phyloP scores from a whole-genome alignment of 2,888 invertebrate species.

The Hyalella azteca region DNA sequence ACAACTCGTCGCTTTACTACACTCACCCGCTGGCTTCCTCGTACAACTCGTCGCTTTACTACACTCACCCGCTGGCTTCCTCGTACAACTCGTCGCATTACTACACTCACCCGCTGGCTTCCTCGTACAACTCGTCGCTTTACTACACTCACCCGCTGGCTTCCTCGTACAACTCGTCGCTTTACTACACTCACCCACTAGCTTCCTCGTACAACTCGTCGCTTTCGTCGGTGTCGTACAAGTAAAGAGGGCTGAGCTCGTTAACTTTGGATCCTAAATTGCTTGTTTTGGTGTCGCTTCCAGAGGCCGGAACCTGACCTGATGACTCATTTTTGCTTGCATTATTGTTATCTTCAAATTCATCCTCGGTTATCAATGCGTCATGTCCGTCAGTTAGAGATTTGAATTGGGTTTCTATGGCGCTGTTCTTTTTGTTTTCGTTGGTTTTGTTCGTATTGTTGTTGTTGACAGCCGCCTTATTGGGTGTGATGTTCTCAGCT shows the following conservation, averaged over 20 bases:
- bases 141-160: neutral
- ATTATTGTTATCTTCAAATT: neutral
- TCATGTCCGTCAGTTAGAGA: neutral
- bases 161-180: neutral
- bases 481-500: neutral
- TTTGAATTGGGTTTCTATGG: neutral
- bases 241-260: neutral
- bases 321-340: neutral
- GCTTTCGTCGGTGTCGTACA: conserved; percentile 3
- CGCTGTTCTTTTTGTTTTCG: neutral
- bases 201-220: neutral
- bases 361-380: neutral
- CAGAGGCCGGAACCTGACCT: neutral
- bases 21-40: no score
- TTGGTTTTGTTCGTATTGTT: neutral
- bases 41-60: no score
- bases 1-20: no score
- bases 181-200: neutral
- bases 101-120: no score
- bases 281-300: neutral
- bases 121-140: no score
- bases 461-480: neutral
- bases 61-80: no score
- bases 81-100: no score
- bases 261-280: neutral